Evolutionary conservation across 2,113 vertebrate genomes (phyloP).

Genomic region (Pseudonaja textilis): DNA sequence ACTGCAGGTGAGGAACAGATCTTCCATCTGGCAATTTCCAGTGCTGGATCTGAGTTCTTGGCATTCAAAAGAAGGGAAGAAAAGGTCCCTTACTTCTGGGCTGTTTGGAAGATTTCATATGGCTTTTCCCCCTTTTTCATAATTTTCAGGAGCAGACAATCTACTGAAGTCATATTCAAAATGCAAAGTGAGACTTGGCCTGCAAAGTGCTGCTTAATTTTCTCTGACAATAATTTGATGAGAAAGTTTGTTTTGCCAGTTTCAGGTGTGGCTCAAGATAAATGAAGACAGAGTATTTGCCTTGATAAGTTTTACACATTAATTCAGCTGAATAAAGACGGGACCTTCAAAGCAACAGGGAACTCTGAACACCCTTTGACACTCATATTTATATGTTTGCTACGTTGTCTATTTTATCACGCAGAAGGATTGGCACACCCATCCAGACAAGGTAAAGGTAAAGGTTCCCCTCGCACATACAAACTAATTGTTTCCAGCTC

Average conservation of each 20-base stretch:
- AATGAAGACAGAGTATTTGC: no score
- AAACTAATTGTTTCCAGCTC: no score
- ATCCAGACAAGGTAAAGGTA: no score
- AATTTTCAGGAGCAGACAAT: not conserved
- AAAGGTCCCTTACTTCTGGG: not conserved
- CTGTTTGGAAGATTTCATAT: not conserved
- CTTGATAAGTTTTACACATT: no score
- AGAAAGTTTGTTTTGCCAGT: conserved; percentile 1
- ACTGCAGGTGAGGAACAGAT: not conserved
- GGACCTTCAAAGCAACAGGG: no score
- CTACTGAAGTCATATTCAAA: not conserved
- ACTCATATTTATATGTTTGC: no score
- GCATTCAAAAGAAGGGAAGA: not conserved
- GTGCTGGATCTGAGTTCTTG: not conserved
- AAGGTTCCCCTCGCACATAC: no score
- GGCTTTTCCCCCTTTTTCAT: not conserved
- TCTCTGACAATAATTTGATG: conserved; percentile 2
- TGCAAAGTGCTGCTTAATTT: conserved; percentile 6
- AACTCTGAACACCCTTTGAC: no score
- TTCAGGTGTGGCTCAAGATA: no score
- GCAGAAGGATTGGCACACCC: no score
- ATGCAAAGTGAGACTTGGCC: conserved; percentile 12
- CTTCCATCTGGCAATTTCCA: not conserved
- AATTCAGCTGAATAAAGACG: no score
- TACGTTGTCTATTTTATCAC: no score